Base-by-base conservation (phyloP, 1,140 invertebrate species). In the Nylanderia fulva region DNA sequence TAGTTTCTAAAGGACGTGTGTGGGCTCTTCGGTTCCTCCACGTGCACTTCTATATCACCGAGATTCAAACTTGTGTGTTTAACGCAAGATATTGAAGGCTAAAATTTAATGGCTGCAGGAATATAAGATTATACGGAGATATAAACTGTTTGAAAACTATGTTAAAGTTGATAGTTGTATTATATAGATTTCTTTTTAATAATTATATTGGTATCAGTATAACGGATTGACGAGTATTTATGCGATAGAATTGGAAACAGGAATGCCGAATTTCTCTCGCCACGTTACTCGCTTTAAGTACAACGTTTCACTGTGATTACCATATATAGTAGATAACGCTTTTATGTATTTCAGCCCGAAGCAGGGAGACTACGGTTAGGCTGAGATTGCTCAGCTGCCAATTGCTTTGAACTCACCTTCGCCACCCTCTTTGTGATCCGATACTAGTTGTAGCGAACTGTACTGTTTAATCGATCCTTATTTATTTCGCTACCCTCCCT, bases 321-420 rank as follows among this genome's bases (percentile, higher is more conserved):
- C 77, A 82, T 72, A 60, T 58, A 72, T 45, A 72, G 52, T 58
- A 82, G 66, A 58, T 72, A 82, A 71, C 36, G 77, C 66, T 72
- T 82, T 82, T 82, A 71, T 58, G 66, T 82, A 82, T 58, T 72
- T 82, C 66, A 33, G 24, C 36, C 76, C 21, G 39, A 60, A 82
- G 77, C 76, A 21, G 24, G 18, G 24, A 71, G 39, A 72, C n/a
- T 66, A 39, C 29, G 61, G 63, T 72, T 71, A 58, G 52, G 36
- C 52, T 29, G 77, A 82, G 77, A 82, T 82, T 82, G 77, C 77
- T 82, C 18, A 60, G 52, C 66, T 82, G 69, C 36, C 77, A 24
- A 82, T 82, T 82, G 77, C 77, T 82, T 82, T 82, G 77, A 82
- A 72, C 54, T 45, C 21, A 64, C 52, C 76, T 42, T 79, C 48